Base-by-base conservation (phyloP, 2,113 vertebrate species). In the Psettodes erumei region DNA sequence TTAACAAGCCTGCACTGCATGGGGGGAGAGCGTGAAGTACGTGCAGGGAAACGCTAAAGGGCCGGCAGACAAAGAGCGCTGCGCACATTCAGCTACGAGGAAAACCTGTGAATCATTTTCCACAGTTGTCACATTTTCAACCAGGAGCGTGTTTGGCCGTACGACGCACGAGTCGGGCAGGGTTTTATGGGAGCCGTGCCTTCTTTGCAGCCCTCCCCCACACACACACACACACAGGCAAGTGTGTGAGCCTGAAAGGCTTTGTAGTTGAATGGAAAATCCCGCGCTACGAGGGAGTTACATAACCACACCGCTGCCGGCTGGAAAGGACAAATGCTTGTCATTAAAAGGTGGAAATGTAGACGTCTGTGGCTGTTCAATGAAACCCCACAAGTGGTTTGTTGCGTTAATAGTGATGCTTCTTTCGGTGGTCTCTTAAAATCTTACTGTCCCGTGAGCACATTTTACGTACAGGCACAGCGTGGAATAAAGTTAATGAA, bases 11-110 rank as follows among this genome's bases (percentile, higher is more conserved):
- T 50, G 25, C 33, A 45, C 7, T 7, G 50, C 42, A 15, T 5
- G 33, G 21, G 37, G 48, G 23, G 32, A 42, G 77, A 38, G 0
- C 81, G 71, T 90, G 89, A 18, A 69, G 83, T 88, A 92, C 86
- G 86, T 92, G 90, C 85, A 71, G 61, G 19, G 56, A 71, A n/a
- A 70, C 42, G 30, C n/a, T 13, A 19, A 75, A 53, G n/a, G n/a
- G 19, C 35, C 32, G 30, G 23, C 28, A 71, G 35, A 85, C 79
- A 86, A 89, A 75, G 71, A 25, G 48, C 28, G 25, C 40, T 48
- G 71, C 37, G 38, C 3, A 19, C 62, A 56, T 51, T n/a, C 65
- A 58, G 47, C 15, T 50, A 4, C 50, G 71, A 33, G 42, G n/a
- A n/a, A n/a, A 82, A 63, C 60, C 71, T 75, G 71, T 63, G 28